Conservation (phyloP, 1,140 invertebrate genomes). For the Rhagoletis zephyria region DNA sequence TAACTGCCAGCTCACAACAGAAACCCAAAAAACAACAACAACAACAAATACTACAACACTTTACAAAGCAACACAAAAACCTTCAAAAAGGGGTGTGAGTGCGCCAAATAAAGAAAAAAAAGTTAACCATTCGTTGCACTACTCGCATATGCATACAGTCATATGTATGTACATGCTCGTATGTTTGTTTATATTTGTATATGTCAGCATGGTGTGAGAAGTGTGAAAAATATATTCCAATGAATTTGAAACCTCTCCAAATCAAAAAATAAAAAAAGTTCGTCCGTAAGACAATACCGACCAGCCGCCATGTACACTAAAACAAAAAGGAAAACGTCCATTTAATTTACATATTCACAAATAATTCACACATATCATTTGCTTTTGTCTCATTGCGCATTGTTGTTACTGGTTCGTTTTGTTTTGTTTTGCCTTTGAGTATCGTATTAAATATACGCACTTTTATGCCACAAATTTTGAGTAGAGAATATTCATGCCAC, state of each 20-base stretch:
- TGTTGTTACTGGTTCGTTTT: neutral
- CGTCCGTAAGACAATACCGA: constrained; percentile 12
- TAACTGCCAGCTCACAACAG: constrained; percentile 35
- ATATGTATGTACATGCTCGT: neutral
- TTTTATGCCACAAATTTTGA: neutral
- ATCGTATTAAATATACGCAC: constrained; percentile 24
- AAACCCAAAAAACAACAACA: neutral
- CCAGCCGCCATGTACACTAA: neutral
- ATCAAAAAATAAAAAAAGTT: neutral
- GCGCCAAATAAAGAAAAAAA: neutral
- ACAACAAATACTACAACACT: neutral
- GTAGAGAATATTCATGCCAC: neutral
- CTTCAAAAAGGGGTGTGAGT: constrained; percentile 16
- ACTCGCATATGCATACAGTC: neutral
- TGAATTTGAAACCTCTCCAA: constrained; percentile 28
- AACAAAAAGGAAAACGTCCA: constrained; percentile 3
- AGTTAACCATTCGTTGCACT: neutral
- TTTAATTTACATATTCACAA: constrained; percentile 43
- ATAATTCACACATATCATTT: constrained; percentile 44
- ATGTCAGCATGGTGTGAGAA: too few species aligned
- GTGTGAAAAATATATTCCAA: constrained; percentile 35
- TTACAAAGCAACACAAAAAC: neutral
- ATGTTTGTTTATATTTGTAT: neutral
- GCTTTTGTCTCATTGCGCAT: neutral
- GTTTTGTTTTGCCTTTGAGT: neutral